A percentile compares a stretch with the other conserved stretches of the same genome.
Conservation (phyloP, 2,888 invertebrate genomes). For the Cerastis rubricosa region DNA sequence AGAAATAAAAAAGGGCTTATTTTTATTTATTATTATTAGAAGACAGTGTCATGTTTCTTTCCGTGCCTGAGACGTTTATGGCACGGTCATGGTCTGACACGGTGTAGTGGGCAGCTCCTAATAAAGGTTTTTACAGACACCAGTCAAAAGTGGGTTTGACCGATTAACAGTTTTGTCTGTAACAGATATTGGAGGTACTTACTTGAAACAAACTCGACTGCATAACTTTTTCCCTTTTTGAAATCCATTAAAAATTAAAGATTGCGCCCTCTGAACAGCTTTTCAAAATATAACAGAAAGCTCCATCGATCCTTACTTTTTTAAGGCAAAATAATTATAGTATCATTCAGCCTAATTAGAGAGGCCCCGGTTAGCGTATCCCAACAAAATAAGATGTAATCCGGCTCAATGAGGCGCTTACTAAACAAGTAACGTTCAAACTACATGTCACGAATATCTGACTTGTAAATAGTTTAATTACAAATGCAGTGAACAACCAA, state of each 20-base stretch:
- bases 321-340: neutral
- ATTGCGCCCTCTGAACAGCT: neutral
- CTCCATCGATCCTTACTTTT: neutral
- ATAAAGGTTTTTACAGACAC: no score
- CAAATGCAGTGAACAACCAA: neutral
- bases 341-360: neutral
- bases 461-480: neutral
- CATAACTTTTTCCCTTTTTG: neutral
- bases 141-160: no score
- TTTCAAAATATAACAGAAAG: neutral
- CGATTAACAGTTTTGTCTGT: neutral
- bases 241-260: no score
- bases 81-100: no score
- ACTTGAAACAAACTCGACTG: neutral
- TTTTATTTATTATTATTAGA: no score
- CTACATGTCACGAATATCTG: neutral
- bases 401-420: neutral
- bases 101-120: no score
- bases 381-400: neutral
- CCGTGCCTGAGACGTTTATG: no score
- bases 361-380: neutral
- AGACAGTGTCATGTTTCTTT: no score
- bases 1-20: no score
- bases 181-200: neutral
- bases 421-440: neutral